Conservation (phyloP, 1,140 invertebrate genomes). For the Campoletis sonorensis region DNA sequence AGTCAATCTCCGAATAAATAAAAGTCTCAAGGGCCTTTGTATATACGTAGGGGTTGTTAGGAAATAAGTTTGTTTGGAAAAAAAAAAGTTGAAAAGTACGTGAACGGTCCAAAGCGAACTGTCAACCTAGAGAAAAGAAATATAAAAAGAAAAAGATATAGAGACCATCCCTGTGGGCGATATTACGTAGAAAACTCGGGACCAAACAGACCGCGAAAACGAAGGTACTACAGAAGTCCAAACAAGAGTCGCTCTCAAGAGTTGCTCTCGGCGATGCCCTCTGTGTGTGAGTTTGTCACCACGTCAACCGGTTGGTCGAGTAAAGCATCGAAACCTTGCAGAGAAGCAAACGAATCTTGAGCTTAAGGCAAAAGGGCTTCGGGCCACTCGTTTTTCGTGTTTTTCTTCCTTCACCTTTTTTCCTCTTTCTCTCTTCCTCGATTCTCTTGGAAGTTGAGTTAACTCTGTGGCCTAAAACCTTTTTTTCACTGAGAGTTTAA, state of each 20-base stretch:
- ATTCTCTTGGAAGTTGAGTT: not conserved
- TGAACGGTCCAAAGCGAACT: not conserved
- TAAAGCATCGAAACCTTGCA: conserved; percentile 10
- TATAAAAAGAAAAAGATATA: not conserved
- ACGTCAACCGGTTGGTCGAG: not conserved
- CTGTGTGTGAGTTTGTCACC: not conserved
- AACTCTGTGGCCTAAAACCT: not conserved
- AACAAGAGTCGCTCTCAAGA: conserved; percentile 3
- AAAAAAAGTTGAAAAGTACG: not conserved
- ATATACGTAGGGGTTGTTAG: not conserved
- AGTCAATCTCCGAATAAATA: too few relatives aligned
- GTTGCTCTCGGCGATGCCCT: not conserved
- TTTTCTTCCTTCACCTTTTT: not conserved
- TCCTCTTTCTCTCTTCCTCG: not conserved
- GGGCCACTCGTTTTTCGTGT: not conserved
- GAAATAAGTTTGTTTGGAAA: not conserved
- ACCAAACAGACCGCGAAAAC: conserved; percentile 13
- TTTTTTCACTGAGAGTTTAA: not conserved
- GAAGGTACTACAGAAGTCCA: conserved; percentile 7
- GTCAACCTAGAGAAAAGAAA: not conserved
- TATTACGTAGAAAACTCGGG: not conserved
- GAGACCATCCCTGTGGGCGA: not conserved
- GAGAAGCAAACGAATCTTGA: not conserved
- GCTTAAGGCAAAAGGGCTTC: not conserved
- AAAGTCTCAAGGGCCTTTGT: not conserved